Conservation (phyloP, 2,113 vertebrate genomes). For the Hiodon tergisus region DNA sequence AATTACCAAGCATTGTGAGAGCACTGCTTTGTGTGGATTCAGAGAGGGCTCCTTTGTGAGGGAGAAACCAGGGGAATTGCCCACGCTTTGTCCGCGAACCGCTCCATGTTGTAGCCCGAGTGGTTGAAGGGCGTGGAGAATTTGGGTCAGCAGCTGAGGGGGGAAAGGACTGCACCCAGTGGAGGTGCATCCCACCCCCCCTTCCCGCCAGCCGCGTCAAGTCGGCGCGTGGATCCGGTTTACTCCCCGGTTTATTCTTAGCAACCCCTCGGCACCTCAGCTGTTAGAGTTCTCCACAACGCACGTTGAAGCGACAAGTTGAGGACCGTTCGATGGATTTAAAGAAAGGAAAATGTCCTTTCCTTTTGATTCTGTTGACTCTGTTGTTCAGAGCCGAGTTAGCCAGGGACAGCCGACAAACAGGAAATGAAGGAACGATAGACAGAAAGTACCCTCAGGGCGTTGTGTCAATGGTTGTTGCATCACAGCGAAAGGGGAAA, state of each 20-base stretch:
- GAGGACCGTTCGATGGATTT: too few species aligned
- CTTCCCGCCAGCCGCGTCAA: background rate
- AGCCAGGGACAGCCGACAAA: slow-evolving; percentile 39
- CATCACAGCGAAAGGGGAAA: slow-evolving; percentile 35
- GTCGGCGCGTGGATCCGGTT: background rate
- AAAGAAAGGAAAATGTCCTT: background rate
- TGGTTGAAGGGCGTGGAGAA: slow-evolving; percentile 22
- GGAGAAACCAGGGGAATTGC: background rate
- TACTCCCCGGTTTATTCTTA: background rate
- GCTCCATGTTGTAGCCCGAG: background rate
- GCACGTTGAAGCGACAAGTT: too few species aligned
- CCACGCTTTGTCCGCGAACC: background rate
- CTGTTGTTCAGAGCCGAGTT: too few species aligned
- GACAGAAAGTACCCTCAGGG: slow-evolving; percentile 63
- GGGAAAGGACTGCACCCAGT: slow-evolving; percentile 9
- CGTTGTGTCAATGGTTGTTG: slow-evolving; percentile 44
- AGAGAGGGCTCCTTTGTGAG: background rate
- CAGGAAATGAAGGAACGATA: slow-evolving; percentile 61
- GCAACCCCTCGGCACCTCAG: background rate
- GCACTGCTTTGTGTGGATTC: background rate
- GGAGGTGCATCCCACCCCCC: background rate
- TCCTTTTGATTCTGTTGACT: background rate
- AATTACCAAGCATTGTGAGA: too few species aligned
- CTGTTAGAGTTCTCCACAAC: background rate
- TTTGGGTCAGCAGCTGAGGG: slow-evolving; percentile 32